Conservation (phyloP, 2,113 vertebrate species). For the Peromyscus polionotus region DNA sequence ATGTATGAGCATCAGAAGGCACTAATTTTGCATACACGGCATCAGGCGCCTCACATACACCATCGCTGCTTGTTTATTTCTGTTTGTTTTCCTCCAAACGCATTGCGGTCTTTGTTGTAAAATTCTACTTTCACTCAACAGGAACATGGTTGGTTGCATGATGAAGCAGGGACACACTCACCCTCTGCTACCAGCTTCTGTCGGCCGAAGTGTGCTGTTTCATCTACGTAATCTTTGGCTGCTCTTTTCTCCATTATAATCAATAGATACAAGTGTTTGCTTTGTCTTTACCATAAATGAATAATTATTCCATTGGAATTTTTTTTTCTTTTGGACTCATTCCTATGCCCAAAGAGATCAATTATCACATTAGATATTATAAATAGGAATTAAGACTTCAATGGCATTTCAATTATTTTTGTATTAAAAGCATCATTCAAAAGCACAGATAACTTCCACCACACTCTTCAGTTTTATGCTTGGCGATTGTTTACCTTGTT, state of each 20-base stretch:
- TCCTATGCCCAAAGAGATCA: conserved; percentile 4
- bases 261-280: background rate
- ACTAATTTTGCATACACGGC: background rate
- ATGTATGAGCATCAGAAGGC: background rate
- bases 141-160: background rate
- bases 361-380: conserved; percentile 28
- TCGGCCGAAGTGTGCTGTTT: background rate
- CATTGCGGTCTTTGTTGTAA: background rate
- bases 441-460: conserved; percentile 23
- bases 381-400: background rate
- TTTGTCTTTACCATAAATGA: conserved; percentile 40
- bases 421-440: conserved; percentile 32
- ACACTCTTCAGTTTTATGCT: background rate
- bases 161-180: background rate
- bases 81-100: background rate
- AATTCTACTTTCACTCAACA: background rate
- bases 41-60: background rate
- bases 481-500: conserved; percentile 13
- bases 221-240: background rate
- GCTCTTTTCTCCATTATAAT: background rate
- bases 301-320: background rate
- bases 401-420: conserved; percentile 17
- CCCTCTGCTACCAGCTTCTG: background rate
- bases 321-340: conserved; percentile 47
- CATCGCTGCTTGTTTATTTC: background rate